Evolutionary conservation across 35 echinoderm and acorn worm genomes (phyloP), one percentile per base, ranked within the genome.

Genomic region (Ophiothrix spiculata): DNA sequence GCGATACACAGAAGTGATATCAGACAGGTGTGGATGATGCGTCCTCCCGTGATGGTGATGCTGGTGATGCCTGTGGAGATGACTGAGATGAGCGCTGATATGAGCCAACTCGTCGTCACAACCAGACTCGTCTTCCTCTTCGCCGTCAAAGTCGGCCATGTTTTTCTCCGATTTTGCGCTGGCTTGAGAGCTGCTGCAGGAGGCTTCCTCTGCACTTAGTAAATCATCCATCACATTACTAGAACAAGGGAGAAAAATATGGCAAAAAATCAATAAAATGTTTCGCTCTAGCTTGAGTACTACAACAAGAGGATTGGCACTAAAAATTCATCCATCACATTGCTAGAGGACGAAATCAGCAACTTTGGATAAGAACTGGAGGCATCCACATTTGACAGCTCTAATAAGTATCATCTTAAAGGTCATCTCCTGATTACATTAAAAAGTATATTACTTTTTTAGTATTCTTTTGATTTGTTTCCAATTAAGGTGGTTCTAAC

Each of bases 121-220:
- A 0, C 80, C 78, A 15, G 88, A 90, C 39, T 90, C 87, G 2
- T 88, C 80, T 21, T 88, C 91, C 16, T 94, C 91, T 38, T 94
- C 92, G 32, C 88, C 92, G 78, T 94, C 92, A 87, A 94, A 94
- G 84, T 94, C 92, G 0, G 87, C 88, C 92, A 94, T 90, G 92
- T 94, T 94, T 73, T 94, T 94, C 78, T 94, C 88, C 0, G 92
- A 94, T 40, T 90, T 94, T 33, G 92, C 87, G 39, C 92, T 93
- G 77, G 87, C 92, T 64, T 93, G 92, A 19, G 92, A 93, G 83
- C 92, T 93, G 40, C 92, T 93, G 83, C 92, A 93, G 38, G 84
- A 87, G 16, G 73, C 86, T 21, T 78, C 84, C 56, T 93, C 86
- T 60, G 81, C 81, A 69, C 89, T 91, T 36, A 86, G 78, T 83